Percentiles rank a stretch among this genome's conserved stretches.
Evolutionary conservation across 2,888 invertebrate species (phyloP).

Genomic region (Papilio gigon): DNA sequence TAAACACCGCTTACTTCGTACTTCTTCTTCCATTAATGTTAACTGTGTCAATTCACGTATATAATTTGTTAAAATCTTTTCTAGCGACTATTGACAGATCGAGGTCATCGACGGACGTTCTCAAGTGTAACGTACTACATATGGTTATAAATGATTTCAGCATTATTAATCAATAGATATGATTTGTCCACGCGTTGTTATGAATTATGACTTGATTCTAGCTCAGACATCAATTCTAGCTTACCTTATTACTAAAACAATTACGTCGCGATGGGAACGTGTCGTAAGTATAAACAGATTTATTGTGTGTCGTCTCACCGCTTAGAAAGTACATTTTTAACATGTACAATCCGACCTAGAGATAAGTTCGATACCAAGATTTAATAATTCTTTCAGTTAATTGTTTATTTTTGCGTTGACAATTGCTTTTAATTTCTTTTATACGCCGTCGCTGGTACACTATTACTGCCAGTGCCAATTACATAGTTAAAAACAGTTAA

Average conservation of each 20-base stretch:
- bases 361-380: neutral
- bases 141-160: neutral
- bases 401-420: neutral
- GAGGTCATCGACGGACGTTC: neutral
- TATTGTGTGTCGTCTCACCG: neutral
- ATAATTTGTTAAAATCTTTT: too few species aligned
- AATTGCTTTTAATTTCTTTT: neutral
- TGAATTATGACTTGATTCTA: slow-evolving; percentile 27
- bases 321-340: slow-evolving; percentile 13
- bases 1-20: too few species aligned
- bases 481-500: neutral
- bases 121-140: neutral
- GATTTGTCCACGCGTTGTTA: slow-evolving; percentile 11
- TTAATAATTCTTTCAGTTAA: neutral
- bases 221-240: slow-evolving; percentile 25
- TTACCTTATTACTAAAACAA: slow-evolving; percentile 29
- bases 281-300: slow-evolving; percentile 28
- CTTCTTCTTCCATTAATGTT: too few species aligned
- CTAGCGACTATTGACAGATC: neutral
- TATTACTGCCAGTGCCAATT: neutral
- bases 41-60: too few species aligned
- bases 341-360: neutral
- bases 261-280: slow-evolving; percentile 24
- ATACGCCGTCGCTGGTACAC: neutral
- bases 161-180: slow-evolving; percentile 6